Base-by-base conservation (phyloP, 2,888 invertebrate genomes). In the Drosophila gaucha region DNA sequence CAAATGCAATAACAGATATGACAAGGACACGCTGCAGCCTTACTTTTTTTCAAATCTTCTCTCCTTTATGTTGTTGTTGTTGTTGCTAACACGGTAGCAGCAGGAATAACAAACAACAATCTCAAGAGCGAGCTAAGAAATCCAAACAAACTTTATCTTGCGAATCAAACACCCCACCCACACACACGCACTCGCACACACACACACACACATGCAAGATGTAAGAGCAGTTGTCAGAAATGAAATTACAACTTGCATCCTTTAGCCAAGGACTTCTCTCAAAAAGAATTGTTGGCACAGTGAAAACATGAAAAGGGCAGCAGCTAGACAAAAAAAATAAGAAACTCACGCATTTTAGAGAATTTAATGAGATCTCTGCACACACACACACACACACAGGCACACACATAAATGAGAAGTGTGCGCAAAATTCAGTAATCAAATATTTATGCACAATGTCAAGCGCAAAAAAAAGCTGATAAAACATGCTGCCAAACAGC, bases 231-330 rank as follows among this genome's bases (percentile, higher is more conserved):
- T 75, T 85, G 82, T 64, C 54, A 62, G 84, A 88, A 88, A 88
- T 83, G 60, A 80, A 86, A 88, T 88, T 88, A 88, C 82, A 86
- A 74, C 86, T 86, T 82, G 88, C 82, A 87, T 87, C 88, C 80
- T 74, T 64, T 58, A 41, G 57, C 54, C 50, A 50, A 62, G 68
- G 57, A 74, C 55, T 56, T 30, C 8, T 52, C 39, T 59, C 14
- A 35, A 64, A 74, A 57, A 59, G 65, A 66, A 76, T 76, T 87
- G 77, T 82, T 86, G 82, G 80, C 65, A 58, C 68, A 82, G 67
- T 52, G 73, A 65, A 82, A 67, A 87, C 86, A 86, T 64, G 69
- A 83, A 76, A 84, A 62, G 51, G 71, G 64, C 62, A 56, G 49
- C 47, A 56, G 49, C 47, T 33, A 49, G 24, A 55, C 22, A 12